A percentile compares a stretch with the other conserved stretches of the same genome.
These are phyloP conservation scores for Pseudochromis fuscus DNA, from an alignment of 2,797 vertebrate species.

Conservation along the genomic window DNA sequence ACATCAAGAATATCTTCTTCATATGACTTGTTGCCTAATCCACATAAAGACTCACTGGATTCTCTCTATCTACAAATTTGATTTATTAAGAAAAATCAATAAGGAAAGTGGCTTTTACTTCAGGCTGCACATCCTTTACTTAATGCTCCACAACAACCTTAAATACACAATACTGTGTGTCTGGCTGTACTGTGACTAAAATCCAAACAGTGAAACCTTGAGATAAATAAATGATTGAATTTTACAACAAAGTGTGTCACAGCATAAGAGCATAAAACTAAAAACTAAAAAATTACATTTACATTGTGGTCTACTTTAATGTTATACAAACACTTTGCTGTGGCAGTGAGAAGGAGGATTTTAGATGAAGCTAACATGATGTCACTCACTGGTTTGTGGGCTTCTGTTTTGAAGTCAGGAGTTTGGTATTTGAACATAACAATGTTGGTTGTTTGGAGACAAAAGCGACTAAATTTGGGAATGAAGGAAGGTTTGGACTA, in stretches of 20 bases:
- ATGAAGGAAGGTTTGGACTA: no score
- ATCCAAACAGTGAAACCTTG: neutral
- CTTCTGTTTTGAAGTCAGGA: no score
- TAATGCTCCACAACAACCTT: neutral
- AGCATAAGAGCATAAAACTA: neutral
- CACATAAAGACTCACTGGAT: constrained; percentile 19
- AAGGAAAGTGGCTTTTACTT: constrained; percentile 35
- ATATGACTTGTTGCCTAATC: neutral
- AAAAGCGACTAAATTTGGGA: no score
- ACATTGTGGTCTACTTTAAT: neutral
- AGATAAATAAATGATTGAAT: neutral
- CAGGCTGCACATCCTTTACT: neutral
- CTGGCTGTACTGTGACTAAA: neutral
- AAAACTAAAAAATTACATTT: neutral
- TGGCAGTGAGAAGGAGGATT: no score
- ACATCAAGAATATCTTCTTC: neutral
- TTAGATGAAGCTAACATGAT: no score
- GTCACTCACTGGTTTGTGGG: no score
- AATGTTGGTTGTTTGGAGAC: no score
- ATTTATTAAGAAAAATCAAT: constrained; percentile 54
- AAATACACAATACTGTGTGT: neutral
- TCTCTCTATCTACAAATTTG: constrained; percentile 14
- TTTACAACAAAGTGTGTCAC: neutral
- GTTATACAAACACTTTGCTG: neutral
- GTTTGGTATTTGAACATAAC: no score